Conservation (phyloP, 2,113 vertebrate genomes). For the Seriola quinqueradiata region DNA sequence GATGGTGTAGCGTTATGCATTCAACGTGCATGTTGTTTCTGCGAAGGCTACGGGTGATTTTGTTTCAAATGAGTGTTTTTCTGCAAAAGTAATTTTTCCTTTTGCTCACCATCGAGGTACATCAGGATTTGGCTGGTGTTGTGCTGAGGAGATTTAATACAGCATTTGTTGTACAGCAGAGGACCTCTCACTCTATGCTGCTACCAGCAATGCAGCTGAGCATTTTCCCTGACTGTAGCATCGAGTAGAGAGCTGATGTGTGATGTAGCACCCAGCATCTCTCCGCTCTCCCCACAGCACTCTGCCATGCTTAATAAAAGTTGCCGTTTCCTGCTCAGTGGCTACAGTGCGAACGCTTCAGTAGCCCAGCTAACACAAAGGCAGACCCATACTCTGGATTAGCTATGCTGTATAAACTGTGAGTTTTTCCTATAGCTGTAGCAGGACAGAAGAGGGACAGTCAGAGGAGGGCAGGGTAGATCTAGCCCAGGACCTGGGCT, state of each 20-base stretch:
- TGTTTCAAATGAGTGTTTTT: slow-evolving; percentile 2
- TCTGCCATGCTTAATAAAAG: slow-evolving; percentile 84
- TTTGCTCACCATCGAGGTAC: slow-evolving; percentile 32
- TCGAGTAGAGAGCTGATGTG: slow-evolving; percentile 64
- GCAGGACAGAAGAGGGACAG: slow-evolving; percentile 58
- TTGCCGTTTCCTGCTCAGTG: slow-evolving; percentile 80
- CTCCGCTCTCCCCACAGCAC: slow-evolving; percentile 62
- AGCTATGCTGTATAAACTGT: slow-evolving; percentile 88
- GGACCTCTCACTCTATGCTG: slow-evolving; percentile 35
- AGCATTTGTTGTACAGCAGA: slow-evolving; percentile 38
- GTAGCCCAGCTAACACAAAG: slow-evolving; percentile 91
- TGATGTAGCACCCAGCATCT: slow-evolving; percentile 73
- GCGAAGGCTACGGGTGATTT: slow-evolving; percentile 34
- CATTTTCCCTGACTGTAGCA: slow-evolving; percentile 53
- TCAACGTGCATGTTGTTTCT: slow-evolving; percentile 43
- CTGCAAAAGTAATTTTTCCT: slow-evolving; percentile 20
- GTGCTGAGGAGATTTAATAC: slow-evolving; percentile 46
- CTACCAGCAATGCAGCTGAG: slow-evolving; percentile 62
- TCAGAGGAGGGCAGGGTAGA: slow-evolving; percentile 71
- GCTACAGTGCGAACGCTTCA: slow-evolving; percentile 73
- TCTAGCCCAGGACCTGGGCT: slow-evolving; percentile 83
- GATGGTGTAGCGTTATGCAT: slow-evolving; percentile 52
- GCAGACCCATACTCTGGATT: slow-evolving; percentile 72
- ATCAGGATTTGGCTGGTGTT: slow-evolving; percentile 24
- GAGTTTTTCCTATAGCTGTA: slow-evolving; percentile 73